These are phyloP conservation scores for Oceanodroma tethys DNA, from an alignment of 2,113 vertebrate genomes.

Conservation along the genomic window DNA sequence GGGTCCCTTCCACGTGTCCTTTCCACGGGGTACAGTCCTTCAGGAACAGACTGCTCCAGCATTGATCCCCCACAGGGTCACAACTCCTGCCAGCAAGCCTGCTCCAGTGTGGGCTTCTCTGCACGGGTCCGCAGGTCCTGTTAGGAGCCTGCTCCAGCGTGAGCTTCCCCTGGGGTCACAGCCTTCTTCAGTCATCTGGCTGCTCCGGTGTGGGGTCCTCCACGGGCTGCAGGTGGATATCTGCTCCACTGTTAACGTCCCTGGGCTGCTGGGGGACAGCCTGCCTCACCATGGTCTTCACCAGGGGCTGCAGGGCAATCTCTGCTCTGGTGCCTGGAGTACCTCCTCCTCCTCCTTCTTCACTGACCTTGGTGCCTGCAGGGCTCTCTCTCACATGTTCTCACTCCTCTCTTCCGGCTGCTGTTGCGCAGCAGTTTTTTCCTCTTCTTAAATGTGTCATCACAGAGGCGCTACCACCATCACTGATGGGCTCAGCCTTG, in stretches of 20 bases:
- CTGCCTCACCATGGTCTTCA: neutral
- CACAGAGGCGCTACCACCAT: neutral
- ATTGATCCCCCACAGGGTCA: neutral
- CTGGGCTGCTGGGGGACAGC: neutral
- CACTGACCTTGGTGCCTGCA: neutral
- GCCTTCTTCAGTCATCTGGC: neutral
- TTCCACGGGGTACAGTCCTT: neutral
- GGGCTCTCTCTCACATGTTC: neutral
- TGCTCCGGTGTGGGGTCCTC: rapidly evolving
- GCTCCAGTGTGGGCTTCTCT: neutral
- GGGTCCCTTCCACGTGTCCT: neutral
- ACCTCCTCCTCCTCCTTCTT: neutral
- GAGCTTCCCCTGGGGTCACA: neutral
- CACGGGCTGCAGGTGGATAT: rapidly evolving
- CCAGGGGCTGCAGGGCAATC: neutral
- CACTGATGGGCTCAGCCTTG: neutral
- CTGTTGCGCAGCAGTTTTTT: neutral
- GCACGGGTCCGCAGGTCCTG: neutral
- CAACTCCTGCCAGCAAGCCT: neutral
- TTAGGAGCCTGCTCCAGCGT: neutral
- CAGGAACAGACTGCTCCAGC: neutral
- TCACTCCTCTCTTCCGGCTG: neutral
- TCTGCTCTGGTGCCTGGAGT: neutral
- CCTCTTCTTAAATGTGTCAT: neutral
- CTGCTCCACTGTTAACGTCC: neutral